A percentile compares a stretch with the other conserved stretches of the same genome.
Conservation (phyloP, 2,888 invertebrate genomes). For the Hypercompe scribonia region DNA sequence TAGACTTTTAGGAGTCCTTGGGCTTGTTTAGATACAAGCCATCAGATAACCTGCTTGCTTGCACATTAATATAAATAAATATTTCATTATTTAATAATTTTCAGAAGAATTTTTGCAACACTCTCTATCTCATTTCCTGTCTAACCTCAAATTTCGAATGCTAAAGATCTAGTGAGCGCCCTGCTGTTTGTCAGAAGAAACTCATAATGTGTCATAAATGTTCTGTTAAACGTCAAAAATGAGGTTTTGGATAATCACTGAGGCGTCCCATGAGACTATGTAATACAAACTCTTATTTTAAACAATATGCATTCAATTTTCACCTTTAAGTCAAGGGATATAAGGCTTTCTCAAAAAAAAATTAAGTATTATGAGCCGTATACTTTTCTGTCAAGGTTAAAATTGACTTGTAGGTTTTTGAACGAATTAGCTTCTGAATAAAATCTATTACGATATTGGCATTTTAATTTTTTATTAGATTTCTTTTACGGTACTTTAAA, state of each 20-base stretch:
- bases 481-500: not conserved
- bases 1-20: too few relatives aligned
- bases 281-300: slow-evolving; percentile 25
- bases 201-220: slow-evolving; percentile 75
- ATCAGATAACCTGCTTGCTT: too few relatives aligned
- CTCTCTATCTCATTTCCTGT: slow-evolving; percentile 56
- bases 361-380: slow-evolving; percentile 10
- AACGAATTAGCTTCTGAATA: slow-evolving; percentile 36
- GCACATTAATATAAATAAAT: too few relatives aligned
- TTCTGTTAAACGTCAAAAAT: slow-evolving; percentile 74
- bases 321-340: slow-evolving; percentile 10
- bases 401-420: not conserved
- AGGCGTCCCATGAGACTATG: slow-evolving; percentile 59
- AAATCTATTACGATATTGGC: slow-evolving; percentile 40
- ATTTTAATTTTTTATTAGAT: slow-evolving; percentile 40
- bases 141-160: slow-evolving; percentile 60
- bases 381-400: fast-evolving
- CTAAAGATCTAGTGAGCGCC: slow-evolving; percentile 52
- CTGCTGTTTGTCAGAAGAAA: slow-evolving; percentile 62
- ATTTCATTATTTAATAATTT: not conserved
- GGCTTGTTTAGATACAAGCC: too few relatives aligned
- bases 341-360: slow-evolving; percentile 1
- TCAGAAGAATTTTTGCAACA: slow-evolving; percentile 36
- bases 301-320: slow-evolving; percentile 26
- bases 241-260: slow-evolving; percentile 64